phyloP scores from a whole-genome alignment of 2,888 invertebrate genomes.

The Epinotia bilunana region DNA sequence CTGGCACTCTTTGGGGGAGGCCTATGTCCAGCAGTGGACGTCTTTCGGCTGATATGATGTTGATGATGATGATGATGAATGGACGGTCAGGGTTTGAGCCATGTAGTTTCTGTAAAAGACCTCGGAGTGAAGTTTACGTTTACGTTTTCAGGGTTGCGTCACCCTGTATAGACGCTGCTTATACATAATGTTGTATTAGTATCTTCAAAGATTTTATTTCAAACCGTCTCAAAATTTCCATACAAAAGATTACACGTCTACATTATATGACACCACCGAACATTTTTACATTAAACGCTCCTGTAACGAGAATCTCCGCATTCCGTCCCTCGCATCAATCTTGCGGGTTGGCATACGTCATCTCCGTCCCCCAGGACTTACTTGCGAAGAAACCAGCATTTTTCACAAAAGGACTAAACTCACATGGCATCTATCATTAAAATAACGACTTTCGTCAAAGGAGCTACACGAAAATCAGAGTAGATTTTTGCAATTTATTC shows the following conservation, averaged over 20 bases:
- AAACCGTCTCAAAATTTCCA: background rate
- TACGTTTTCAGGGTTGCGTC: no score
- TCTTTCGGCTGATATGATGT: no score
- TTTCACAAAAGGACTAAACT: background rate
- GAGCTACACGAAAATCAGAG: background rate
- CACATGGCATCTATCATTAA: background rate
- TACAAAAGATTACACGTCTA: background rate
- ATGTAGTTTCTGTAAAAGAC: no score
- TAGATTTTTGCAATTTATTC: constrained; percentile 8
- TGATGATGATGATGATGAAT: no score
- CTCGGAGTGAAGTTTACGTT: no score
- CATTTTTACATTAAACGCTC: constrained; percentile 33
- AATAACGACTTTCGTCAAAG: background rate
- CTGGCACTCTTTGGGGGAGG: no score
- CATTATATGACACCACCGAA: constrained; percentile 15
- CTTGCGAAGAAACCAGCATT: constrained; percentile 2
- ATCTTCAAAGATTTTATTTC: background rate
- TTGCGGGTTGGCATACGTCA: constrained; percentile 31
- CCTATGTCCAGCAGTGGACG: no score
- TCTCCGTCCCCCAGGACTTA: constrained; percentile 25
- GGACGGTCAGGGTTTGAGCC: no score
- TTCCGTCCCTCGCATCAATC: constrained; percentile 37
- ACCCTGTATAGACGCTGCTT: no score
- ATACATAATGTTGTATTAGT: no score
- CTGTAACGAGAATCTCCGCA: constrained; percentile 24